Evolutionary conservation across 2,888 invertebrate genomes (phyloP).

Genomic region (Crocallis elinguaria): DNA sequence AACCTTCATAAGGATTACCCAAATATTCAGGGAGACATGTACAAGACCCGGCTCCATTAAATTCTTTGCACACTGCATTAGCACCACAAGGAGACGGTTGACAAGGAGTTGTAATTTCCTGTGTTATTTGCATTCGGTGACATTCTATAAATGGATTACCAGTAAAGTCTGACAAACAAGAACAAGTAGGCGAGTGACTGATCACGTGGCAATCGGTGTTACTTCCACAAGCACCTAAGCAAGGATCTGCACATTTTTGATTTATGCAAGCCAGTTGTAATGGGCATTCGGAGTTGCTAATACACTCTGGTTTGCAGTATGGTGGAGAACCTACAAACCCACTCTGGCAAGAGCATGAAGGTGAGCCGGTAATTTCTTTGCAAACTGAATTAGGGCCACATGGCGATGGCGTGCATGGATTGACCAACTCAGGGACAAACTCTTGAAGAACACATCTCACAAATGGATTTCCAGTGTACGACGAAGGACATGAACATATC

Average conservation of each 20-base stretch:
- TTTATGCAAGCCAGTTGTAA: conserved; percentile 89
- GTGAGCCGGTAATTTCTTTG: conserved; percentile 86
- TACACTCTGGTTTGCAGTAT: conserved; percentile 92
- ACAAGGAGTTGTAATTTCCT: conserved; percentile 82
- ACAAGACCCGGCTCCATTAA: conserved; percentile 87
- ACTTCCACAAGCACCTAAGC: conserved; percentile 88
- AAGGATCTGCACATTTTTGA: conserved; percentile 91
- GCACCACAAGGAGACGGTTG: conserved; percentile 87
- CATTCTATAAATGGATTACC: conserved; percentile 92
- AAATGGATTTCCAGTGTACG: conserved; percentile 91
- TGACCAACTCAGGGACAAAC: conserved; percentile 77
- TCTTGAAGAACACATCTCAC: conserved; percentile 84
- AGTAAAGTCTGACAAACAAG: conserved; percentile 87
- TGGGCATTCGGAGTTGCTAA: conserved; percentile 90
- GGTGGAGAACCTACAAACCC: conserved; percentile 89
- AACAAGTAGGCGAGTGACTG: conserved; percentile 90
- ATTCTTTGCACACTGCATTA: conserved; percentile 87
- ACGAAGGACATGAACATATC: conserved; percentile 89
- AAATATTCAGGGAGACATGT: conserved; percentile 88
- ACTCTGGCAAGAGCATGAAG: conserved; percentile 90
- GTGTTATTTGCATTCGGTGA: conserved; percentile 56
- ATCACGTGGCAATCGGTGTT: conserved; percentile 91
- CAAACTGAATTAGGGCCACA: conserved; percentile 93
- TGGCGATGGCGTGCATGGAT: conserved; percentile 91
- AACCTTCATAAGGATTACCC: conserved; percentile 91